Base-by-base conservation (phyloP, 2,888 invertebrate genomes). In the Epistrophe grossulariae region DNA sequence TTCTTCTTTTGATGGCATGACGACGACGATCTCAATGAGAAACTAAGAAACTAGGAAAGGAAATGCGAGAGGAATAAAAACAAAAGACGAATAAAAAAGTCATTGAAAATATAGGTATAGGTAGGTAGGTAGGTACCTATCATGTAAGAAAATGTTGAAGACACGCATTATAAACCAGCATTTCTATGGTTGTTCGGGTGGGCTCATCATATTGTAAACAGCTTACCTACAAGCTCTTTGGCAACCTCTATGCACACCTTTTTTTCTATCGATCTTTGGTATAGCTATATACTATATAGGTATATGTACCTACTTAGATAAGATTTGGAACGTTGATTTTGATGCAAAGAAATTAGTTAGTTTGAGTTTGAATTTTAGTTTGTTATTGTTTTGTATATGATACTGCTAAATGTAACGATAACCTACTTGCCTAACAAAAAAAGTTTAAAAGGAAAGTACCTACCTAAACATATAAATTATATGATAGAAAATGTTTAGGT, bases 121-220 rank as follows among this genome's bases (percentile, higher is more conserved):
- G n/a, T n/a, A n/a, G n/a, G n/a, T n/a, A n/a, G n/a, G n/a, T n/a
- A n/a, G n/a, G n/a, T n/a, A 43, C 71, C 24, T 24, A 24, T 24
- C 64, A 80, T 77, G 24, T 43, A 64, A 64, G 74, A 71, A 71
- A 52, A 71, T 59, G 60, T 80, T 59, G 60, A 72, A 81, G 68
- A 70, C 72, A 85, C 84, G 84, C 84, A 85, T 78, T 81, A 78
- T 78, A 85, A 85, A 85, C 84, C 81, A 70, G 84, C 77, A 81
- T 55, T 38, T 70, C 11, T 55, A 52, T 52, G 35, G 38, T 70
- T 13, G 17, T 48, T 43, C 72, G 55, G 59, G 60, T 31, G 55
- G 55, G 9, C 15, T 52, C 52, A 52, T 52, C 52, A 28, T 50
- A 52, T 28, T 55, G 28, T 55, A 55, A 55, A 31, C 28, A 55